Percentiles rank a stretch among this genome's conserved stretches.
phyloP scores from a whole-genome alignment of 2,888 invertebrate genomes.

The Amorpha juglandis region DNA sequence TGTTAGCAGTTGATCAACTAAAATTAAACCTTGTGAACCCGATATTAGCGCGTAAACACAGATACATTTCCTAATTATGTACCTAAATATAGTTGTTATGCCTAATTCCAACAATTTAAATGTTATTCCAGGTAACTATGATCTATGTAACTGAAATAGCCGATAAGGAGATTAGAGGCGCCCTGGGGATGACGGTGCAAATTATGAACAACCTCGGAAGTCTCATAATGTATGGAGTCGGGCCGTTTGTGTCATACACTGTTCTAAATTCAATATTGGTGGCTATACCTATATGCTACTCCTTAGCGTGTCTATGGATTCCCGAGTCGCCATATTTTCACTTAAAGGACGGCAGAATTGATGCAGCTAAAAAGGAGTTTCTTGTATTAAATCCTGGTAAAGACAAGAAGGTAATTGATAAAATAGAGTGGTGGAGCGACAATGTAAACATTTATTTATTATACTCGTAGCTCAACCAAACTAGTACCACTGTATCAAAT shows the following conservation, averaged over 20 bases:
- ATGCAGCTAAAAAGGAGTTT: constrained; percentile 74
- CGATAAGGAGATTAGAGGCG: constrained; percentile 78
- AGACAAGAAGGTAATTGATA: constrained; percentile 63
- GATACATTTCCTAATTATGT: too few relatives aligned
- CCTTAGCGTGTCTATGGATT: constrained; percentile 80
- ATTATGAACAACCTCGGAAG: constrained; percentile 78
- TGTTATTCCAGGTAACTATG: constrained; percentile 72
- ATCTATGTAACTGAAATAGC: constrained; percentile 82
- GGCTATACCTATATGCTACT: constrained; percentile 75
- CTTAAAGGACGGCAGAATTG: constrained; percentile 77
- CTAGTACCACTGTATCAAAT: too few relatives aligned
- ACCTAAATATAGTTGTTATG: too few relatives aligned
- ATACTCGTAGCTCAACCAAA: too few relatives aligned
- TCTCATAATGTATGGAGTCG: constrained; percentile 71
- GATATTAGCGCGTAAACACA: too few relatives aligned
- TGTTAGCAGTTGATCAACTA: too few relatives aligned
- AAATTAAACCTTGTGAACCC: too few relatives aligned
- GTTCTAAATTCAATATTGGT: constrained; percentile 73
- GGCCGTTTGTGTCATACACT: constrained; percentile 77
- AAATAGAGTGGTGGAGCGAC: neutral
- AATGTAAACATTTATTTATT: too few relatives aligned
- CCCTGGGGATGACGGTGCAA: constrained; percentile 77
- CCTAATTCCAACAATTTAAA: too few relatives aligned
- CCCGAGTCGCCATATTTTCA: constrained; percentile 87
- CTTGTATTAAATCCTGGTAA: constrained; percentile 71